Evolutionary conservation across 2,113 vertebrate genomes (phyloP).

Genomic region (Isurus oxyrinchus): DNA sequence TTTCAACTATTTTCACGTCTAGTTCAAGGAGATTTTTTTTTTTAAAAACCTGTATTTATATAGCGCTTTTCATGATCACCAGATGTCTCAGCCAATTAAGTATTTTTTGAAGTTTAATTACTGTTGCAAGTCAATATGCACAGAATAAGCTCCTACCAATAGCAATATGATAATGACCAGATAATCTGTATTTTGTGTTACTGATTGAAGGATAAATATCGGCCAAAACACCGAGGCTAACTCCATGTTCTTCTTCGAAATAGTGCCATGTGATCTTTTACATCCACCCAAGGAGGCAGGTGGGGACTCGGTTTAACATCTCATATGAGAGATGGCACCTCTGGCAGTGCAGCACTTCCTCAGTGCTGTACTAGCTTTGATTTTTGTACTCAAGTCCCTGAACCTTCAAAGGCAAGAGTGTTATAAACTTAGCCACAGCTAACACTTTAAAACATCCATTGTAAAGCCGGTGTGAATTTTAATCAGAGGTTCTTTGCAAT

Average conservation of each 20-base stretch:
- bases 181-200: neutral
- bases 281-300: too few species aligned
- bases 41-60: too few species aligned
- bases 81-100: neutral
- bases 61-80: neutral
- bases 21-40: neutral
- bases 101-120: neutral
- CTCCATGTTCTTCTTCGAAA: neutral
- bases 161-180: neutral
- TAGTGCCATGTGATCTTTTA: neutral
- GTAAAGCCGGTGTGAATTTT: too few species aligned
- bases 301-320: too few species aligned
- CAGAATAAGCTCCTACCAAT: neutral
- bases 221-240: neutral
- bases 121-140: neutral
- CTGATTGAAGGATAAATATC: neutral
- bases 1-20: neutral
- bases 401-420: too few species aligned
- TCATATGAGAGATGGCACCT: too few species aligned
- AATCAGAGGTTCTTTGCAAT: too few species aligned
- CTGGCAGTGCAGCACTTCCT: too few species aligned
- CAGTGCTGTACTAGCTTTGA: too few species aligned
- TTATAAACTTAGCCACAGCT: too few species aligned
- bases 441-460: too few species aligned
- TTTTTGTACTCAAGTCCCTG: too few species aligned